phyloP scores from a whole-genome alignment of 2,113 vertebrate species.

The Leptobrachium ailaonicum region DNA sequence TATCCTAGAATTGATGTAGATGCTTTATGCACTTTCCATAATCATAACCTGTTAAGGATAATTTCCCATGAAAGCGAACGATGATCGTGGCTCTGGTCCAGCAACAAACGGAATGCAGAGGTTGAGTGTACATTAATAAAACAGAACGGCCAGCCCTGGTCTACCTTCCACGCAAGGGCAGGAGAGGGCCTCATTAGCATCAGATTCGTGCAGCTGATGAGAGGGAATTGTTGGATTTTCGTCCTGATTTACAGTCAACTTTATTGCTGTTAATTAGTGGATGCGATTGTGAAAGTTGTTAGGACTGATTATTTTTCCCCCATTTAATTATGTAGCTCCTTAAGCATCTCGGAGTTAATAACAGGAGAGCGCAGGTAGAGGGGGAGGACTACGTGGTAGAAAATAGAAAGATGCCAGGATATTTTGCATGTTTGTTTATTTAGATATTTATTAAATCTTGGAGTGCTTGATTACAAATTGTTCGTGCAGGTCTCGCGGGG shows the following conservation, averaged over 20 bases:
- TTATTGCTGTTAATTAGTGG: slow-evolving; percentile 71
- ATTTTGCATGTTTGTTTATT: neutral
- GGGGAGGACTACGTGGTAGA: neutral
- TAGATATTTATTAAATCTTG: neutral
- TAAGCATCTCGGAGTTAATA: slow-evolving; percentile 51
- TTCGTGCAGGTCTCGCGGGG: neutral
- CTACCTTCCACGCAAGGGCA: slow-evolving; percentile 39
- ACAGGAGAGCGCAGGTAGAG: slow-evolving; percentile 23
- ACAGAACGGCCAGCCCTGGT: neutral
- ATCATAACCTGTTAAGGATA: no score
- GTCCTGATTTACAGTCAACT: slow-evolving; percentile 60
- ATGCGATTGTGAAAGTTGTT: slow-evolving; percentile 62
- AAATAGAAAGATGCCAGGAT: neutral
- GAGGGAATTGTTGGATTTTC: slow-evolving; percentile 59
- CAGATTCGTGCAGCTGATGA: slow-evolving; percentile 62
- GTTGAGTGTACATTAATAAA: neutral
- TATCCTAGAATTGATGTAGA: no score
- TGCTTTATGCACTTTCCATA: no score
- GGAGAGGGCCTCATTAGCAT: slow-evolving; percentile 61
- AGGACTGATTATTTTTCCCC: slow-evolving; percentile 44
- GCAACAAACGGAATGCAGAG: neutral
- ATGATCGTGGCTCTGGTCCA: no score
- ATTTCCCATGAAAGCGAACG: no score
- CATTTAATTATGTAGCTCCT: slow-evolving; percentile 60
- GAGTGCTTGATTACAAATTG: neutral